Conservation (phyloP, 2,888 invertebrate genomes). For the Meteorus colon region DNA sequence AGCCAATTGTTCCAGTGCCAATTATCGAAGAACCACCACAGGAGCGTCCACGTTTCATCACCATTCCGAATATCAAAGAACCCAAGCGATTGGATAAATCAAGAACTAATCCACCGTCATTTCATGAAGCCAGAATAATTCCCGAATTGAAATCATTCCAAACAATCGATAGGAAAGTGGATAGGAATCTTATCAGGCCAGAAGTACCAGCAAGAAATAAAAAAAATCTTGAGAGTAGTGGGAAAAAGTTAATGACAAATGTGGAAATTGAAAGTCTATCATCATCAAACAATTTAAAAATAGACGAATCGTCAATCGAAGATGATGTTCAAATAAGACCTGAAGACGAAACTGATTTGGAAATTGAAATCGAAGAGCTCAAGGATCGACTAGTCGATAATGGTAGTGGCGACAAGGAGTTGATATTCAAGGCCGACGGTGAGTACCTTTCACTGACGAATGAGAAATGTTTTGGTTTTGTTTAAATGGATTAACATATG, state of each 20-base stretch:
- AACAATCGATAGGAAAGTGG: slow-evolving; percentile 57
- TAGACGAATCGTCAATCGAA: slow-evolving; percentile 34
- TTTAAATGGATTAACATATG: background rate
- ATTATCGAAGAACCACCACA: slow-evolving; percentile 50
- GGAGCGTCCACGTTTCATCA: slow-evolving; percentile 66
- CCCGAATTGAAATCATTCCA: slow-evolving; percentile 53
- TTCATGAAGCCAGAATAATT: slow-evolving; percentile 60
- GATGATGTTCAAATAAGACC: slow-evolving; percentile 38
- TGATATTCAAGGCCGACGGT: slow-evolving; percentile 66
- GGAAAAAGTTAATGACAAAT: slow-evolving; percentile 18
- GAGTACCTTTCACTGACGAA: slow-evolving; percentile 43
- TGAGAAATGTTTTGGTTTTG: slow-evolving; percentile 3
- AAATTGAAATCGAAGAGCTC: slow-evolving; percentile 60
- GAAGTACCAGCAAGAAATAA: slow-evolving; percentile 48
- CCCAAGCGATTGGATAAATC: slow-evolving; percentile 51
- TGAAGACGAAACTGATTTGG: slow-evolving; percentile 58
- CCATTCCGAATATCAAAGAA: slow-evolving; percentile 69
- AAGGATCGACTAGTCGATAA: slow-evolving; percentile 56
- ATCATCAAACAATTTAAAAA: background rate
- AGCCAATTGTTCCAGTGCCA: slow-evolving; percentile 50
- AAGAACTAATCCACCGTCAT: slow-evolving; percentile 40
- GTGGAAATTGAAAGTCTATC: background rate
- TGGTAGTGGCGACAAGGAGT: slow-evolving; percentile 64
- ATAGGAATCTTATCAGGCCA: slow-evolving; percentile 47
- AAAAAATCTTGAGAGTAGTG: slow-evolving; percentile 38